Evolutionary conservation across 2,113 vertebrate genomes (phyloP), one percentile per base, ranked within the genome.

Genomic region (Larimichthys crocea): DNA sequence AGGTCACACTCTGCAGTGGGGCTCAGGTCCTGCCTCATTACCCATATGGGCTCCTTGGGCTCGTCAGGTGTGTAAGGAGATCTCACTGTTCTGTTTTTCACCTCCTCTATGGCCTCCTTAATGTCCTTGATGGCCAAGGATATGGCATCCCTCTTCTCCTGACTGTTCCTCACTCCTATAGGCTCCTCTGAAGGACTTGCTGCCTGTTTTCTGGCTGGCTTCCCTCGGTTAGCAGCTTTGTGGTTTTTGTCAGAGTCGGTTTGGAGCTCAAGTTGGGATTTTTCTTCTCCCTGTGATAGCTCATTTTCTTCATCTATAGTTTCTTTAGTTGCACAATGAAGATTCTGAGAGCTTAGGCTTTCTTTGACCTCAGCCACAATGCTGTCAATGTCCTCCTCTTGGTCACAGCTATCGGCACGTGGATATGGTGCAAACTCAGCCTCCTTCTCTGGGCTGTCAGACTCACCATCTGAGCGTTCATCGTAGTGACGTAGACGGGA

Each of bases 41-140:
- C 98, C 98, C 98, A 99, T 64, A 99, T 96, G 20, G 98, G 98
- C 69, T 99, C 98, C 92, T 98, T 98, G 46, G 98, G 98, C 82
- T 99, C 98, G 74, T 99, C 98, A 0, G 98, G 97, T 3, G 98
- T 99, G 82, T 99, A 99, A 35, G 98, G 98, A 75, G 98, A 99
- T 86, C 98, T 97, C 68, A 99, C 95, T 76, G 98, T 98, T 90
- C 97, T 95, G 15, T 97, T 99, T 95, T 99, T 99, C 91, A 93
- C 98, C 92, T 99, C 98, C 88, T 99, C 97, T 61, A 99, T 99
- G 83, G 98, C 98, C 85, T 99, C 98, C 89, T 97, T 99, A 85
- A 99, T 99, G 92, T 99, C 98, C 88, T 97, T 99, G 90, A 99
- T 99, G 79, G 97, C 98, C 92, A 99, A 89, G 9, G 97, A 98